A percentile compares a stretch with the other conserved stretches of the same genome.
phyloP scores from a whole-genome alignment of 2,113 vertebrate genomes.

The Lichenostomus cassidix region DNA sequence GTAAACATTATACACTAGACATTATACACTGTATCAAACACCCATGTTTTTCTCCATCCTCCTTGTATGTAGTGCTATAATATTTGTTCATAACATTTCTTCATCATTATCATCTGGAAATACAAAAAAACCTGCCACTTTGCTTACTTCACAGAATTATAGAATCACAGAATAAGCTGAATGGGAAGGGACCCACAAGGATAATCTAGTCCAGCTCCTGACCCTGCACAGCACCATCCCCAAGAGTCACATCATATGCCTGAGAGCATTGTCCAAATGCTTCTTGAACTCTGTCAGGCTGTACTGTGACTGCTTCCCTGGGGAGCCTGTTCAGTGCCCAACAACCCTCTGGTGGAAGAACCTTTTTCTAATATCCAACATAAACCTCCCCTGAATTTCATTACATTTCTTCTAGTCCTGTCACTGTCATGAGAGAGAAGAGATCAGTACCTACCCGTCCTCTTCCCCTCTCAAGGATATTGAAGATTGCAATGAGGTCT shows the following conservation, averaged over 20 bases:
- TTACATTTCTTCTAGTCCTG: neutral
- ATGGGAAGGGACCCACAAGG: neutral
- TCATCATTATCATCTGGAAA: neutral
- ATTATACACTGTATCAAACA: neutral
- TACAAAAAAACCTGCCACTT: neutral
- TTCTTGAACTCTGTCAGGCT: neutral
- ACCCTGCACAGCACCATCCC: neutral
- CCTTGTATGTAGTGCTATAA: neutral
- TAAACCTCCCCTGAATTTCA: neutral
- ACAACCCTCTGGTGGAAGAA: neutral
- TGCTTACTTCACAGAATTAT: neutral
- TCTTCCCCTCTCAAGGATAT: accelerated
- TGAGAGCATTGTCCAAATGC: neutral
- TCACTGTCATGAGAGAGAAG: neutral
- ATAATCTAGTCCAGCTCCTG: neutral
- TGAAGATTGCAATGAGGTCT: neutral
- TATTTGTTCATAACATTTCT: neutral
- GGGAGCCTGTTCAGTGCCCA: neutral
- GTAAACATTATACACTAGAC: neutral
- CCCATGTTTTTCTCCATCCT: neutral
- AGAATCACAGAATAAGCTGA: neutral
- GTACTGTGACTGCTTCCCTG: neutral
- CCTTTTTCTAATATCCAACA: neutral
- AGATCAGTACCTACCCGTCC: neutral
- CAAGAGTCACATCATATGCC: neutral